Conservation (phyloP, 2,888 invertebrate species). For the Hemicrepidius hirtus region DNA sequence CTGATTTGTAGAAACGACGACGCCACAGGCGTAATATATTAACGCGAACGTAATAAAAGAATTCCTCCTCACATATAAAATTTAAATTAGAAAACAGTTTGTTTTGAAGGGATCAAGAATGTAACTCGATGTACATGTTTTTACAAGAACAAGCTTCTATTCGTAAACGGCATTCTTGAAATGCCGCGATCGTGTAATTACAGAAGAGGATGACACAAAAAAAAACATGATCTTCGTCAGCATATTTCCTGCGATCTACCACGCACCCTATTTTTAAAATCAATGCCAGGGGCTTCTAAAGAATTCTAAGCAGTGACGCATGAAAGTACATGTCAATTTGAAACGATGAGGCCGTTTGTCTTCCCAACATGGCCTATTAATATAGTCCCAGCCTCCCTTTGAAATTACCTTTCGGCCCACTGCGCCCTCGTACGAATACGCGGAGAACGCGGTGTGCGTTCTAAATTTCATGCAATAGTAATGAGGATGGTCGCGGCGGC, state of each 20-base stretch:
- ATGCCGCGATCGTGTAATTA: slow-evolving; percentile 2
- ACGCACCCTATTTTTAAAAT: slow-evolving; percentile 46
- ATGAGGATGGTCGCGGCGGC: slow-evolving; percentile 47
- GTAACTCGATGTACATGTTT: slow-evolving; percentile 7
- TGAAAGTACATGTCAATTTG: slow-evolving; percentile 57
- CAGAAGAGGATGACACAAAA: slow-evolving; percentile 14
- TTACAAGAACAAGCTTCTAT: slow-evolving; percentile 10
- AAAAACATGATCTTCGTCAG: slow-evolving; percentile 14
- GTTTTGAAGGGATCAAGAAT: no score
- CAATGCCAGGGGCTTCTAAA: slow-evolving; percentile 43
- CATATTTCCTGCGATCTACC: slow-evolving; percentile 1
- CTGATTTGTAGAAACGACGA: no score
- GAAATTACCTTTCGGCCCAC: slow-evolving; percentile 50
- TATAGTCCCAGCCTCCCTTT: slow-evolving; percentile 48
- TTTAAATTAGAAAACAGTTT: no score
- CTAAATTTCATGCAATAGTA: slow-evolving; percentile 46
- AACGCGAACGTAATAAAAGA: no score
- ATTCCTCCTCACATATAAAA: no score
- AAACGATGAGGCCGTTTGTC: slow-evolving; percentile 54
- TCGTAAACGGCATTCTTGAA: slow-evolving; percentile 13
- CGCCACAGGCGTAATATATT: no score
- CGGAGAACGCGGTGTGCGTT: slow-evolving; percentile 25
- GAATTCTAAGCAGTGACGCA: slow-evolving; percentile 52
- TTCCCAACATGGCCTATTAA: slow-evolving; percentile 55
- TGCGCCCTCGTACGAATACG: slow-evolving; percentile 44